Evolutionary conservation across 2,888 invertebrate genomes (phyloP).

Genomic region (Melolontha melolontha): DNA sequence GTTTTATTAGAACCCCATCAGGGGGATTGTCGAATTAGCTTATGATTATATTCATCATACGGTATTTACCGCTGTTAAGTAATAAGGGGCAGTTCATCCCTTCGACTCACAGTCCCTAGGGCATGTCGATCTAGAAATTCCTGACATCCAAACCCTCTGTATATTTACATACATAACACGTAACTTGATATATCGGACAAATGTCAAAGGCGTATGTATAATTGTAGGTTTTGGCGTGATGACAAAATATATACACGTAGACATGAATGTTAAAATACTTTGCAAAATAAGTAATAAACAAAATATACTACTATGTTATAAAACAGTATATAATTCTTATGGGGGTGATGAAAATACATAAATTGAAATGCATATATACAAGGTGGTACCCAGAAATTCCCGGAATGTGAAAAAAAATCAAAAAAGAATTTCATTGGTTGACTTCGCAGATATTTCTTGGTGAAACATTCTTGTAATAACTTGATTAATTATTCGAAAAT

Average conservation of each 20-base stretch:
- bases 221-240: constrained; percentile 8
- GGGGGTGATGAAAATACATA: too few species aligned
- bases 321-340: too few species aligned
- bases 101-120: constrained; percentile 37
- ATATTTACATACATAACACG: constrained; percentile 56
- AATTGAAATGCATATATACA: too few species aligned
- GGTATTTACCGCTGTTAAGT: constrained; percentile 67
- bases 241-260: background rate
- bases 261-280: too few species aligned
- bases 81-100: constrained; percentile 59
- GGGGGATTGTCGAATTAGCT: constrained; percentile 63
- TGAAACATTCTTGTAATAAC: too few species aligned
- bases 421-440: too few species aligned
- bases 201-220: constrained; percentile 42
- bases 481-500: too few species aligned
- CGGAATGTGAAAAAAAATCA: too few species aligned
- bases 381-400: too few species aligned
- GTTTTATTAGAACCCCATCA: constrained; percentile 62
- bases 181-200: constrained; percentile 52
- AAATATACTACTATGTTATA: too few species aligned
- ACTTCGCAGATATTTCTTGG: too few species aligned
- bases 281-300: too few species aligned
- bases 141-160: constrained; percentile 48
- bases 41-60: constrained; percentile 66
- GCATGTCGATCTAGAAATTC: constrained; percentile 39